phyloP scores from a whole-genome alignment of 2,888 invertebrate species.

The Acronicta leporina region DNA sequence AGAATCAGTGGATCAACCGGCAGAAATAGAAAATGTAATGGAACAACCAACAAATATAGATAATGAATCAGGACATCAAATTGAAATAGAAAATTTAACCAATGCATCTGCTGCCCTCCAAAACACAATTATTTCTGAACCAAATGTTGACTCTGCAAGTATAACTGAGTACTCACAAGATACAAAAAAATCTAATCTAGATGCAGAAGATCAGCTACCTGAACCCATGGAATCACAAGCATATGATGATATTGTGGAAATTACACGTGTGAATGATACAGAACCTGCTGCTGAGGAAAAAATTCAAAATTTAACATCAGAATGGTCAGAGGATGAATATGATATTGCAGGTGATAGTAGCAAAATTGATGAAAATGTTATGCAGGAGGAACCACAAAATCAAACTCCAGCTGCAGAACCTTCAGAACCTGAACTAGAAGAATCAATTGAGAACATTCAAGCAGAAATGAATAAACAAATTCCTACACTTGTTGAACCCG shows the following conservation, averaged over 20 bases:
- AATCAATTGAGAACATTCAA: constrained; percentile 85
- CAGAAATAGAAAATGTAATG: constrained; percentile 3
- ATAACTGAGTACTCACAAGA: constrained; percentile 25
- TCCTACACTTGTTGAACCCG: constrained; percentile 20
- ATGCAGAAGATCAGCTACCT: constrained; percentile 25
- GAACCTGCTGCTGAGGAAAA: constrained; percentile 59
- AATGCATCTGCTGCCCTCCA: constrained; percentile 11
- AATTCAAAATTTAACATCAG: constrained; percentile 71
- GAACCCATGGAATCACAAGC: constrained; percentile 49
- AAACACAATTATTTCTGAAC: constrained; percentile 11
- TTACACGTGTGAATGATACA: constrained; percentile 24
- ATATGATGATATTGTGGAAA: constrained; percentile 51
- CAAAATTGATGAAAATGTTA: constrained; percentile 12
- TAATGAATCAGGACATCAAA: constrained; percentile 1
- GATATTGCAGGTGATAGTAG: constrained; percentile 49
- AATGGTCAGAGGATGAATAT: constrained; percentile 82
- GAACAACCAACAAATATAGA: constrained; percentile 17
- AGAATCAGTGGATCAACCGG: constrained; percentile 3
- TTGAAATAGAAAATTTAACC: constrained; percentile 18
- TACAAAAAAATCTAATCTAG: constrained; percentile 20
- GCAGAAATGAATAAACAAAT: constrained; percentile 82
- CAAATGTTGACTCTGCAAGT: constrained; percentile 21
- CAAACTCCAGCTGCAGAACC: constrained; percentile 22
- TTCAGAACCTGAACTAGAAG: constrained; percentile 73
- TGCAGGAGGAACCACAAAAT: constrained; percentile 12